phyloP scores from a whole-genome alignment of 2,113 vertebrate species.

The Brienomyrus longianalis region DNA sequence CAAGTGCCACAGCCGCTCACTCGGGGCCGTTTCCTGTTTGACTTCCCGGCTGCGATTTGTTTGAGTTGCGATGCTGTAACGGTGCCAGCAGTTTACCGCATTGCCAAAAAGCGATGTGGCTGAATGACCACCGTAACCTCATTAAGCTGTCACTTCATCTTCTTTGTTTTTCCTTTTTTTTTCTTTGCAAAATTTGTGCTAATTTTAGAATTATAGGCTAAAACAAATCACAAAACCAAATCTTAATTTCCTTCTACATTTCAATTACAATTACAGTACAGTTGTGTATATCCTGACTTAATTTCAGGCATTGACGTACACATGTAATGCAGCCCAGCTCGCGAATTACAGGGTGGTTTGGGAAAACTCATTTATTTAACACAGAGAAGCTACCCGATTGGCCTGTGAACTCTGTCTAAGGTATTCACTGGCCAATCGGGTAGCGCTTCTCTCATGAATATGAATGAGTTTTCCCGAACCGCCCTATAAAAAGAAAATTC shows the following conservation, averaged over 20 bases:
- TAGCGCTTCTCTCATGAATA: background rate
- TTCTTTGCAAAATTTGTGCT: background rate
- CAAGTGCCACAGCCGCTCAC: background rate
- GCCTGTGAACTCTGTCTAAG: background rate
- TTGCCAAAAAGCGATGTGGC: background rate
- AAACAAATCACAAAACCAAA: background rate
- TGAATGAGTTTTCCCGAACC: background rate
- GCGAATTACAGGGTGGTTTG: background rate
- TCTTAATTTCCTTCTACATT: background rate
- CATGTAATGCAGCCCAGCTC: background rate
- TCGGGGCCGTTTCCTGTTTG: background rate
- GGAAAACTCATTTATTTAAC: background rate
- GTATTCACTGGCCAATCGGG: background rate
- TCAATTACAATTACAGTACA: background rate
- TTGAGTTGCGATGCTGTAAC: background rate
- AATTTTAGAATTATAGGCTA: background rate
- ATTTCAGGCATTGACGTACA: background rate
- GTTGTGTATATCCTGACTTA: background rate
- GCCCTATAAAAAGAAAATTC: background rate
- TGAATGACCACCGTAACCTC: background rate
- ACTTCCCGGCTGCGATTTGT: background rate
- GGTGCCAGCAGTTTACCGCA: background rate
- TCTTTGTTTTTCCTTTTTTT: background rate
- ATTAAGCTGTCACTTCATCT: background rate
- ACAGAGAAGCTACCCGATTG: background rate